Evolutionary conservation across 2,113 vertebrate species (phyloP).

Genomic region (Crypturellus undulatus): DNA sequence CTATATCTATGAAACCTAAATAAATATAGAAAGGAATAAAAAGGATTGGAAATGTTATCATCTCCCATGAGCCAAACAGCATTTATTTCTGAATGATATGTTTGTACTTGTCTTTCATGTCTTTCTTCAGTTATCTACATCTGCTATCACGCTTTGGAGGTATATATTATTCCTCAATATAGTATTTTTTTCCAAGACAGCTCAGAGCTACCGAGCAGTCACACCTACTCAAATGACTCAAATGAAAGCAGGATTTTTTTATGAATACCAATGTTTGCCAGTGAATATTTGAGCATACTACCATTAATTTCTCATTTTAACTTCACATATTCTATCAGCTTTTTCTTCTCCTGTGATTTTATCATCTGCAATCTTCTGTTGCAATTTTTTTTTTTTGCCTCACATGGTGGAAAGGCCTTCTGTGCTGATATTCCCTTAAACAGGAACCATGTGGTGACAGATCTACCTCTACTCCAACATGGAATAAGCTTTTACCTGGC

Average conservation of each 20-base stretch:
- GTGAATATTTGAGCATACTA: conserved; percentile 34
- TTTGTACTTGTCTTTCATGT: conserved; percentile 56
- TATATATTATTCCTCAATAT: conserved; percentile 48
- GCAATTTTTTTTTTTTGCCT: not conserved
- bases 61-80: conserved; percentile 40
- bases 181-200: conserved; percentile 47
- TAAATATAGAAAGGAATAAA: not conserved
- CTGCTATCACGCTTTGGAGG: conserved; percentile 21
- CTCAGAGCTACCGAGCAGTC: conserved; percentile 58
- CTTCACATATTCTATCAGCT: conserved; percentile 6
- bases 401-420: not conserved
- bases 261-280: conserved; percentile 42
- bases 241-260: conserved; percentile 57
- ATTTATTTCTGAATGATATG: conserved; percentile 60
- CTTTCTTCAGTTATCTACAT: conserved; percentile 31
- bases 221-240: conserved; percentile 68
- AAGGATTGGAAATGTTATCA: conserved; percentile 5
- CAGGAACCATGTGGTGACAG: not conserved
- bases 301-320: conserved; percentile 49
- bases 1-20: not conserved
- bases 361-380: not conserved
- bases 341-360: not conserved
- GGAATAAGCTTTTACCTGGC: not conserved
- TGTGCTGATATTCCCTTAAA: not conserved
- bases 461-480: not conserved